Base-by-base conservation (phyloP, 2,113 vertebrate species). In the Dicaeum eximium region DNA sequence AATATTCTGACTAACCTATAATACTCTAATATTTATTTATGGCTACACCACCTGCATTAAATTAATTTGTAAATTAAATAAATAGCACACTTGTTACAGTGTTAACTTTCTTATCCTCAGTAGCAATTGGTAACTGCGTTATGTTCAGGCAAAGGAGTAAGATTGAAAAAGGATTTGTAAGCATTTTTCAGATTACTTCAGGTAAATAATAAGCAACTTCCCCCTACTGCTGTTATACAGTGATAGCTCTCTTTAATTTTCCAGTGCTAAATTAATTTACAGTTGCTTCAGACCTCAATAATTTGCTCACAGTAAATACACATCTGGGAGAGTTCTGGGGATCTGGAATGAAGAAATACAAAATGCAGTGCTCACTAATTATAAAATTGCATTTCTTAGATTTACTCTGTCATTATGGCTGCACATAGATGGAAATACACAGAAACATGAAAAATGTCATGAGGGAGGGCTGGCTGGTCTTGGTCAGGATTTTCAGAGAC, bases 201-300 rank as follows among this genome's bases (percentile, higher is more conserved):
- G 42, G 75, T 93, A 93, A 92, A 91, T 94, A 95, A 90, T 44
- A 92, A 85, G 35, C 25, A 92, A 16, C 23, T 65, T 57, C 87
- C 50, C 56, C 25, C 61, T 83, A 30, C 45, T 83, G 67, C 79
- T 94, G 61, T 64, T 90, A 65, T 13, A n/a, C 3, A 6, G 14
- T 33, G 71, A 83, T 90, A 83, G n/a, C 50, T 86, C 61, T 91
- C 48, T 93, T 79, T 71, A 87, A 82, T 94, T 79, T 95, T 85
- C 37, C 37, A 57, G 62, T 75, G 48, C 50, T 90, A 85, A 92
- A 94, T 96, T 96, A 89, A 90, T 92, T 95, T 80, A 71, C 50
- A 35, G 73, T 62, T 95, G 51, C 35, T 83, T 91, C 78, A 89
- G 69, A 84, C 47, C 31, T 91, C 73, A 37, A 48, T 89, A 89